Conservation (phyloP, 2,113 vertebrate species). For the Oreochromis aureus region DNA sequence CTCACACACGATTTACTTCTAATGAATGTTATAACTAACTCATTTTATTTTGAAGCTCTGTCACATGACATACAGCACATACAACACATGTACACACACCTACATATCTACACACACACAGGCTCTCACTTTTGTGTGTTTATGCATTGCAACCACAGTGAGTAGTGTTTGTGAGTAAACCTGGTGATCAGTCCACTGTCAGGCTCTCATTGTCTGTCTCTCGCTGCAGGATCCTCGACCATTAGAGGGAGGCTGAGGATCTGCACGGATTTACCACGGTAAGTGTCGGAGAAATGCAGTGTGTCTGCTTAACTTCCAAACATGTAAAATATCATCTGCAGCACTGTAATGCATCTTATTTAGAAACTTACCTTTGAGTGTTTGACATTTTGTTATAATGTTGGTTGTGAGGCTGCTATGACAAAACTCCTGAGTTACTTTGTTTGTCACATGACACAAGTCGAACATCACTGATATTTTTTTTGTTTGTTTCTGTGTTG, state of each 20-base stretch:
- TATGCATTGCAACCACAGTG: background rate
- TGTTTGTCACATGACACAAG: background rate
- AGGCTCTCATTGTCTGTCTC: constrained; percentile 57
- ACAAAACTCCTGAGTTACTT: background rate
- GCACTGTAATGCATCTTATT: background rate
- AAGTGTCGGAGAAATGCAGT: background rate
- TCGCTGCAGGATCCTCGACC: constrained; percentile 62
- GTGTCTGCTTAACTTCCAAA: background rate
- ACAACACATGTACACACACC: accelerated
- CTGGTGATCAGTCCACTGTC: background rate
- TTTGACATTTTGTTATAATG: background rate
- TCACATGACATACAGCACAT: background rate
- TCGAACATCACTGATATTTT: background rate
- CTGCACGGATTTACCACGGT: background rate
- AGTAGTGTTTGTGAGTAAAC: background rate
- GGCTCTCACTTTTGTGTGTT: background rate
- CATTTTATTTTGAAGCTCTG: background rate
- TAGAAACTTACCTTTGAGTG: background rate
- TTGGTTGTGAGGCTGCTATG: background rate
- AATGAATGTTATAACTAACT: background rate
- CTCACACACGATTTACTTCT: background rate
- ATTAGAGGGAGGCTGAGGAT: constrained; percentile 61
- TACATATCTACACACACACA: background rate
- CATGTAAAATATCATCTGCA: background rate
- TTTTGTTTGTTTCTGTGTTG: background rate